Evolutionary conservation across 2,888 invertebrate genomes (phyloP).

Genomic region (Schizotus pectinicornis): DNA sequence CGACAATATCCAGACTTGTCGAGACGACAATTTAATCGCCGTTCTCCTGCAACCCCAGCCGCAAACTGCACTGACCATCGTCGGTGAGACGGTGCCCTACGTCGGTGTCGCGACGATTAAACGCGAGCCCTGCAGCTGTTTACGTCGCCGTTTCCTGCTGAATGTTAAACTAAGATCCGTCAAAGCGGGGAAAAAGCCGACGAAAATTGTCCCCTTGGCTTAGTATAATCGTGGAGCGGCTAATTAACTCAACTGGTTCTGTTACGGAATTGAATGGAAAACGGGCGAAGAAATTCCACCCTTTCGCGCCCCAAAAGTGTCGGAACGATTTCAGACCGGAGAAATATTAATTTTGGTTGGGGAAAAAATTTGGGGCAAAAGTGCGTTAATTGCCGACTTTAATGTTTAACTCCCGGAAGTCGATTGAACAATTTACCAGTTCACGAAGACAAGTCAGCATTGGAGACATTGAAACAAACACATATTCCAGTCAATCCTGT

Average conservation of each 20-base stretch:
- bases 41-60: too few relatives aligned
- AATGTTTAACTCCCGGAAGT: conserved; percentile 1
- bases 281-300: conserved; percentile 19
- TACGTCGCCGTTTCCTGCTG: too few relatives aligned
- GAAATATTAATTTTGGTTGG: neutral
- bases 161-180: neutral
- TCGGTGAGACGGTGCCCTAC: too few relatives aligned
- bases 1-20: too few relatives aligned
- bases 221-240: neutral
- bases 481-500: too few relatives aligned
- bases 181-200: neutral
- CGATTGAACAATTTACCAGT: too few relatives aligned
- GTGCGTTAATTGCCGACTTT: neutral
- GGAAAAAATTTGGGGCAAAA: conserved; percentile 10
- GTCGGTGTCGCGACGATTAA: too few relatives aligned
- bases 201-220: conserved; percentile 1
- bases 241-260: conserved; percentile 22
- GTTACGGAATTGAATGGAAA: conserved; percentile 19
- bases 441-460: too few relatives aligned
- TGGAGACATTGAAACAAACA: too few relatives aligned
- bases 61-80: too few relatives aligned
- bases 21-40: too few relatives aligned
- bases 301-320: conserved; percentile 14
- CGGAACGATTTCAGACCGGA: conserved; percentile 4
- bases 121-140: too few relatives aligned